phyloP scores from a whole-genome alignment of 2,888 invertebrate species.

The Agapetus fuscipes region DNA sequence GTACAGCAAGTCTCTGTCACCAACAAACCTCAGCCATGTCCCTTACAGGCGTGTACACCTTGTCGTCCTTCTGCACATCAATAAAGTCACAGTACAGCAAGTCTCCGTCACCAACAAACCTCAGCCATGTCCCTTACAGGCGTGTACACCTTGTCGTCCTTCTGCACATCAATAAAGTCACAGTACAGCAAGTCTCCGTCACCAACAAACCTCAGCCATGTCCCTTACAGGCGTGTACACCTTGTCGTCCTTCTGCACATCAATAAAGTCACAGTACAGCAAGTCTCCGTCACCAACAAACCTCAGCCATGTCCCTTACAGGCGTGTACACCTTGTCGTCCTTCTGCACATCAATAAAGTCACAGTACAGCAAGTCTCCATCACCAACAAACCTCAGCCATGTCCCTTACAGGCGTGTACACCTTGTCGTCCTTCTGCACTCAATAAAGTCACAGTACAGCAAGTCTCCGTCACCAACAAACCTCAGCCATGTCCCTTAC shows the following conservation, averaged over 20 bases:
- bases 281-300: conserved; percentile 44
- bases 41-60: conserved; percentile 53
- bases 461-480: no score
- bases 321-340: no score
- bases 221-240: conserved; percentile 57
- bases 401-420: no score
- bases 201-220: conserved; percentile 50
- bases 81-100: conserved; percentile 63
- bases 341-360: no score
- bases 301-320: no score
- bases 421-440: no score
- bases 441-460: no score
- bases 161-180: conserved; percentile 51
- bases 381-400: no score
- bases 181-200: conserved; percentile 52
- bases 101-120: conserved; percentile 46
- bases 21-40: conserved; percentile 54
- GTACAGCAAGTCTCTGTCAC: conserved; percentile 48
- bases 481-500: conserved; percentile 54
- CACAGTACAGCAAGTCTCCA: no score
- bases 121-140: conserved; percentile 52
- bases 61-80: conserved; percentile 42
- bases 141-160: conserved; percentile 49
- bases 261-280: conserved; percentile 61
- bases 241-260: conserved; percentile 40